Conservation (phyloP, 2,797 vertebrate species). For the Pseudotriccus pelzelni region DNA sequence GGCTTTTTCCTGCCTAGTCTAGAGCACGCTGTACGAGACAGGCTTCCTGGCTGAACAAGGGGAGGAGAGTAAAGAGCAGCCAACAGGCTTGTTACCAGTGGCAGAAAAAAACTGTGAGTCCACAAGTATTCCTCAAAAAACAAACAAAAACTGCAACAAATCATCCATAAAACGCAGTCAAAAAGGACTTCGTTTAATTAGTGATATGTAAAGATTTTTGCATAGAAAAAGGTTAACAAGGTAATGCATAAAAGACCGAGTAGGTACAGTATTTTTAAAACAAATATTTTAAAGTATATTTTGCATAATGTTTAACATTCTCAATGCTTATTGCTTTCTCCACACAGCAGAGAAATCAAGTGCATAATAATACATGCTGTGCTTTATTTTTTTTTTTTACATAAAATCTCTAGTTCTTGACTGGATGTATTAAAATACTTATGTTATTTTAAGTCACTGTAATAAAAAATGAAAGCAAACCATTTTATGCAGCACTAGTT, state of each 20-base stretch:
- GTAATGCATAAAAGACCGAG: slow-evolving; percentile 78
- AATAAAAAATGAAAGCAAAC: slow-evolving; percentile 72
- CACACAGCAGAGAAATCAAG: slow-evolving; percentile 88
- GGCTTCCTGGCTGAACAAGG: not conserved
- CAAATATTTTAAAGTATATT: slow-evolving; percentile 82
- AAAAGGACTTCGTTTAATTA: slow-evolving; percentile 85
- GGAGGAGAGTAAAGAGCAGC: not conserved
- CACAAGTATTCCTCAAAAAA: not conserved
- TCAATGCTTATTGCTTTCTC: slow-evolving; percentile 84
- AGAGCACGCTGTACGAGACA: not conserved
- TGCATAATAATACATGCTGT: slow-evolving; percentile 86
- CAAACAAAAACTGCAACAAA: slow-evolving; percentile 45
- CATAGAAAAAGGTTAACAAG: slow-evolving; percentile 89
- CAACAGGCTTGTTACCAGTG: not conserved
- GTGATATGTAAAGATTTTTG: slow-evolving; percentile 84
- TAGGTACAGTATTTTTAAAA: slow-evolving; percentile 85
- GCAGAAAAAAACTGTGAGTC: not conserved
- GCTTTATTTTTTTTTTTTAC: slow-evolving; percentile 65
- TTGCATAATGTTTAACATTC: slow-evolving; percentile 84
- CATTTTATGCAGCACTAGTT: slow-evolving; percentile 72
- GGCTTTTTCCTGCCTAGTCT: not conserved
- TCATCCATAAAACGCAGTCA: slow-evolving; percentile 67
- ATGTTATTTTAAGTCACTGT: slow-evolving; percentile 76
- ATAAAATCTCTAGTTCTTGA: slow-evolving; percentile 77
- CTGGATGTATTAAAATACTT: slow-evolving; percentile 75